Evolutionary conservation across 2,888 invertebrate species (phyloP), one percentile per base, ranked within the genome.

Genomic region (Formica aserva): DNA sequence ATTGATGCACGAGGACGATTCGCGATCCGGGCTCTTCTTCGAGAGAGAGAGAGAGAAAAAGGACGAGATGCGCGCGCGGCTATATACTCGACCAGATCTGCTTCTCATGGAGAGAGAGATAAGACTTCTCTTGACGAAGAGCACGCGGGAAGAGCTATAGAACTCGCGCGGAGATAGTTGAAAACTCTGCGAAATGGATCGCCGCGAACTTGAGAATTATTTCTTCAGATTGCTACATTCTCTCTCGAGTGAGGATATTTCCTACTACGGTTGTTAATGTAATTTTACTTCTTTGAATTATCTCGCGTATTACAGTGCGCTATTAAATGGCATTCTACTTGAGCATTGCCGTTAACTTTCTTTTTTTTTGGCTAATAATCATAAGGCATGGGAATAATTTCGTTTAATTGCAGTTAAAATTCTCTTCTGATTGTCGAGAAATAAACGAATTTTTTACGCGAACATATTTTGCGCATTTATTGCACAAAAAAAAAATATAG

Each of bases 1-100:
- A 90, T 89, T 90, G 89, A 90, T 90, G 87, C 90, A 85, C 66
- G 87, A 81, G 82, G 82, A 81, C 85, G 89, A 85, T 83, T 69
- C 78, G 85, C 75, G 89, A 85, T 83, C 72, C 78, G 85, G 71
- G 41, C 84, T 83, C 76, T 77, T 35, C 35, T 35, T 35, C 35
- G 35, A 35, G 35, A 38, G 18, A 35, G 15, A 85, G 32, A 62
- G 29, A 13, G 52, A 72, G 78, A 80, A 52, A n/a, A 60, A 52
- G 35, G 32, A 63, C 82, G 41, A 45, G 75, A 75, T 76, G 76
- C 48, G 74, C 62, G 60, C 18, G 22, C 63, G 63, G 45, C 26
- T 63, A n/a, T 75, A 26, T 75, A 26, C 41, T 55, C 57, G 48
- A 35, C 41, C 65, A 55, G 66, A 67, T 83, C 57, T 41, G 77